Conservation (phyloP, 2,888 invertebrate species). For the Cetonia aurata region DNA sequence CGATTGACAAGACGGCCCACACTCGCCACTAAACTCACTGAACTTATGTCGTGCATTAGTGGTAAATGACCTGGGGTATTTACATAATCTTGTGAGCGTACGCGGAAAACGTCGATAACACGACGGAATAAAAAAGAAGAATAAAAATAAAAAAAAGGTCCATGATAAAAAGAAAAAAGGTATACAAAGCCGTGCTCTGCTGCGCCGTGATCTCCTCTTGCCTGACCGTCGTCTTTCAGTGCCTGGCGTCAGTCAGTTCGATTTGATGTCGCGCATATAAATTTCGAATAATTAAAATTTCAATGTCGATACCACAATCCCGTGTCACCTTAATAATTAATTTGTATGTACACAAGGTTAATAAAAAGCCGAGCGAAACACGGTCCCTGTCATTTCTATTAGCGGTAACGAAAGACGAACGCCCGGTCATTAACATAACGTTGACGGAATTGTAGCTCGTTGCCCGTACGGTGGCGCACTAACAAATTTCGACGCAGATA, state of each 20-base stretch:
- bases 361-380: slow-evolving; percentile 36
- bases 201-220: neutral
- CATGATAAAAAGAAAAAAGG: neutral
- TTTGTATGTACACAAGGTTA: slow-evolving; percentile 33
- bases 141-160: slow-evolving; percentile 7
- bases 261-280: slow-evolving; percentile 15
- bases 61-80: slow-evolving; percentile 47
- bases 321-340: slow-evolving; percentile 36
- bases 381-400: slow-evolving; percentile 50
- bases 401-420: slow-evolving; percentile 58
- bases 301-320: slow-evolving; percentile 26
- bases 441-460: slow-evolving; percentile 49
- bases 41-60: slow-evolving; percentile 50
- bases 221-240: slow-evolving; percentile 8
- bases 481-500: slow-evolving; percentile 34
- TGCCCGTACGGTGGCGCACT: slow-evolving; percentile 31
- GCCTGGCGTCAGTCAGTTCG: neutral
- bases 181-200: no score
- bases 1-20: slow-evolving; percentile 51
- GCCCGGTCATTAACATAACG: slow-evolving; percentile 59
- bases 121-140: slow-evolving; percentile 15
- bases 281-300: slow-evolving; percentile 39
- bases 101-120: slow-evolving; percentile 43
- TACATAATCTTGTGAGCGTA: slow-evolving; percentile 46
- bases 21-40: slow-evolving; percentile 48